A percentile compares a stretch with the other conserved stretches of the same genome.
These are phyloP conservation scores for Drosophila mojavensis DNA, from an alignment of 1,140 invertebrate species.

Conservation along the genomic window DNA sequence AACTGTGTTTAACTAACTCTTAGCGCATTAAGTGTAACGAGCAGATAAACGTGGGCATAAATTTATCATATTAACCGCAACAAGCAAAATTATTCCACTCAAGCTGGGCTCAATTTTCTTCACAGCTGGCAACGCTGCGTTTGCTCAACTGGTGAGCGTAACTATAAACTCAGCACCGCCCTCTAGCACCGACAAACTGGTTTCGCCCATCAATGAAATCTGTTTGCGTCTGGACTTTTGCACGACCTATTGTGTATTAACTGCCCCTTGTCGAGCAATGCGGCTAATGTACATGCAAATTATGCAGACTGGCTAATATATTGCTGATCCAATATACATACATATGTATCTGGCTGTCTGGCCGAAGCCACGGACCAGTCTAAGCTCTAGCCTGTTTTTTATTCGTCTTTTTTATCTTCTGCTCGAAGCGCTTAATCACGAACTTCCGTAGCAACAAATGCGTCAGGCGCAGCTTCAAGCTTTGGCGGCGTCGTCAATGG, in stretches of 20 bases:
- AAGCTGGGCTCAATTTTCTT: conserved; percentile 4
- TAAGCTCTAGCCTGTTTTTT: conserved; percentile 56
- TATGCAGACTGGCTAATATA: conserved; percentile 33
- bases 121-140: conserved; percentile 53
- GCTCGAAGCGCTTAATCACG: conserved; percentile 65
- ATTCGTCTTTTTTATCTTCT: conserved; percentile 7
- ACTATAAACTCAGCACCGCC: background rate
- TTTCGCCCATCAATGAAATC: conserved; percentile 66
- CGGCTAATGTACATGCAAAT: conserved; percentile 56
- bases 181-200: background rate
- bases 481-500: conserved; percentile 17
- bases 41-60: conserved; percentile 7
- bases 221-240: conserved; percentile 37
- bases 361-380: conserved; percentile 41
- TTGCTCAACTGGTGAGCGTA: conserved; percentile 61
- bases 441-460: conserved; percentile 80
- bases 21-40: conserved; percentile 12
- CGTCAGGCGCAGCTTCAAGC: conserved; percentile 54
- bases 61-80: background rate
- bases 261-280: conserved; percentile 27
- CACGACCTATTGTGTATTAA: conserved; percentile 16
- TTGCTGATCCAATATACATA: conserved; percentile 24
- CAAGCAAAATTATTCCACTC: background rate
- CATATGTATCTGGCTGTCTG: conserved; percentile 29
- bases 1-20: conserved; percentile 29